Evolutionary conservation across 2,888 invertebrate genomes (phyloP).

Genomic region (Pristionchus mayeri): DNA sequence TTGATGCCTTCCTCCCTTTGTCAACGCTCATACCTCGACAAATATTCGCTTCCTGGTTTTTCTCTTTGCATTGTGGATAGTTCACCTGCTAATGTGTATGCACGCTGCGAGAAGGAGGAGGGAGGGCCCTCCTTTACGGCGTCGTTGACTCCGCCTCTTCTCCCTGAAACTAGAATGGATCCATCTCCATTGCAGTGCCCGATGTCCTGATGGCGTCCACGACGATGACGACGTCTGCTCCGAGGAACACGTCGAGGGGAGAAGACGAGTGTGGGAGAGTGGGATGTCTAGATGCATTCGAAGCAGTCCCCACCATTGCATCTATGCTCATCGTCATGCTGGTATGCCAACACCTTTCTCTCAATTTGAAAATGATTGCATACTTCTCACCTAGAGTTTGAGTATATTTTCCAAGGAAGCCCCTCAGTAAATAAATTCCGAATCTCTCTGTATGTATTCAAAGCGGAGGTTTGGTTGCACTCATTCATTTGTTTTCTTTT

Average conservation of each 20-base stretch:
- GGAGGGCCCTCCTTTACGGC: background rate
- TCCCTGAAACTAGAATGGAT: background rate
- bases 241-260: background rate
- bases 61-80: background rate
- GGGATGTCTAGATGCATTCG: slow-evolving; percentile 60
- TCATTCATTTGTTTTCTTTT: too few species aligned
- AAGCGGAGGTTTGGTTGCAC: too few species aligned
- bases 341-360: too few species aligned
- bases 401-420: too few species aligned
- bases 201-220: slow-evolving; percentile 22
- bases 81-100: slow-evolving; percentile 31
- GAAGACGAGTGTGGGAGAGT: slow-evolving; percentile 54
- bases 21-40: background rate
- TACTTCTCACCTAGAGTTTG: too few species aligned
- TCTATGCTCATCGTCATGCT: slow-evolving; percentile 75
- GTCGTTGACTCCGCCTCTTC: background rate
- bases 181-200: background rate
- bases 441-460: too few species aligned
- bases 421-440: too few species aligned
- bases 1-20: background rate
- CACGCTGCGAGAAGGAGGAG: background rate
- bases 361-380: too few species aligned
- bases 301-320: slow-evolving; percentile 71
- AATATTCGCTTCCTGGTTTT: background rate
- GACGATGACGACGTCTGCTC: slow-evolving; percentile 35